phyloP scores from a whole-genome alignment of 2,113 vertebrate genomes.

The Apodemus speciosus region DNA sequence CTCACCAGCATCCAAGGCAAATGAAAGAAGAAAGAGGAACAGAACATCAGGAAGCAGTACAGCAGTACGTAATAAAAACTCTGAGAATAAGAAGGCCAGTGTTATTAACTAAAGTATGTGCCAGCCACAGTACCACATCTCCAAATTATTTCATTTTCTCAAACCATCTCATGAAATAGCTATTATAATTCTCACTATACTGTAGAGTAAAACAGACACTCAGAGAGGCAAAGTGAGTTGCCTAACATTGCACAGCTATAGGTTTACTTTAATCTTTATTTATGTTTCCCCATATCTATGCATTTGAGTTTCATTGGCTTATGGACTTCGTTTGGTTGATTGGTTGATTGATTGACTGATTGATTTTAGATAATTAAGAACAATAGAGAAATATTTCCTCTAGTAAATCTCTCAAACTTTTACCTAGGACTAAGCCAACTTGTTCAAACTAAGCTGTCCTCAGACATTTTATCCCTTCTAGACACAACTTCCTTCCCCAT shows the following conservation, averaged over 20 bases:
- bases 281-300: neutral
- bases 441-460: neutral
- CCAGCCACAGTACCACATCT: neutral
- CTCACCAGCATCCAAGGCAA: neutral
- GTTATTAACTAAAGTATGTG: constrained; percentile 36
- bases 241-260: neutral
- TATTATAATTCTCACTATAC: neutral
- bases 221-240: constrained; percentile 41
- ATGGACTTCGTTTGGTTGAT: neutral
- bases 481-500: neutral
- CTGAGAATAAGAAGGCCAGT: neutral
- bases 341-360: neutral
- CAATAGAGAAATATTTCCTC: neutral
- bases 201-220: constrained; percentile 8
- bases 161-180: constrained; percentile 5
- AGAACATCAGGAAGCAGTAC: neutral
- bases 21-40: constrained; percentile 18
- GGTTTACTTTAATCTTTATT: constrained; percentile 6
- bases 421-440: neutral
- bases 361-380: neutral
- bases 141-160: constrained; percentile 43
- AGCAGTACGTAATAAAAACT: neutral
- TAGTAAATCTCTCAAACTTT: neutral
- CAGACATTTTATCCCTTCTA: neutral
- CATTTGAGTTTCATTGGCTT: neutral